Evolutionary conservation across 2,113 vertebrate genomes (phyloP), one percentile per base, ranked within the genome.

Genomic region (Xyrauchen texanus): DNA sequence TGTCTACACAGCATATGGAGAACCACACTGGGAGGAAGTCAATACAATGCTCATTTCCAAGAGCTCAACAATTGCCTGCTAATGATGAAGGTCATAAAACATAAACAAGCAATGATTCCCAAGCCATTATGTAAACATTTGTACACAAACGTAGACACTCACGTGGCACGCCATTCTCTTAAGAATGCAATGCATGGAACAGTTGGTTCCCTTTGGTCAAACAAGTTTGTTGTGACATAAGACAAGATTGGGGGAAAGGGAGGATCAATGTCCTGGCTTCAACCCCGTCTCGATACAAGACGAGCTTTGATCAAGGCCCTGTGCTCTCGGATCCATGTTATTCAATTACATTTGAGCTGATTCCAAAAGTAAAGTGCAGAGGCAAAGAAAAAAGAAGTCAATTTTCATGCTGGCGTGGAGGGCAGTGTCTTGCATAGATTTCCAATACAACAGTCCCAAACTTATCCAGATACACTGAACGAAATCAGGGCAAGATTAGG

Each of bases 401-500:
- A 51, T 80, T 77, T 80, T 60, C 42, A 67, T 74, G 42, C 65
- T 10, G 70, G 15, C 7, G 46, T 13, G 42, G 71, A 63, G 71
- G 21, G 63, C 74, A 79, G 86, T 49, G 82, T 80, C 82, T 67
- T 57, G 68, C 76, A 85, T 87, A 77, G 82, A 88, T 87, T 80
- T 84, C 71, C 68, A 21, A 67, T 72, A 60, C 52, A 65, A 55
- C 45, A n/a, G 57, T 52, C 47, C 62, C n/a, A 6, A 62, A 58
- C 46, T 47, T 67, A 34, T 65, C 44, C 9, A 67, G 46, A 72
- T 58, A 11, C 65, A 58, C 12, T 52, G 11, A 53, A 53, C 51
- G 34, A 45, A 51, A 70, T 42, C 52, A 6, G 53, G 21, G 11
- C 7, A 70, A 65, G 61, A 82, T 77, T 77, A 70, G 12, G 8